Base-by-base conservation (phyloP, 2,888 invertebrate genomes). In the Platycheirus rosarum region DNA sequence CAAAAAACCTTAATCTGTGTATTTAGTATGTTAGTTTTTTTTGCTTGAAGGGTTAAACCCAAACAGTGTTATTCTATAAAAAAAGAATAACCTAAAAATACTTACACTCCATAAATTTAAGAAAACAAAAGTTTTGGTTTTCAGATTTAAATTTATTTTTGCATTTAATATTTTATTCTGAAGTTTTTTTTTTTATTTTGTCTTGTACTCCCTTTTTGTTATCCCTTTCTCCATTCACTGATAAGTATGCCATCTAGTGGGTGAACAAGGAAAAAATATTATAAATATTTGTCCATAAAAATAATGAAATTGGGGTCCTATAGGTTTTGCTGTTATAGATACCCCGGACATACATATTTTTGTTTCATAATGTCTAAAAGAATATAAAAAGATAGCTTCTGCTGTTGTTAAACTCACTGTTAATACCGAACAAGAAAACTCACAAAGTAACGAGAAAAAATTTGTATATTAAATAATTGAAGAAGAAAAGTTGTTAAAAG, bases 21-120 rank as follows among this genome's bases (percentile, higher is more conserved):
- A 75, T 80, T 75, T 76, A 80, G 57, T 66, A 76, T 70, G 76
- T 70, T 70, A 70, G 40, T 53, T 14, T 40, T 42, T 23, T 14
- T 60, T 46, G 65, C 60, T 75, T 42, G 13, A 71, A 66, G 62
- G 70, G 63, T 55, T 70, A 51, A 75, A 66, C 55, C 65, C 51
- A 8, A 62, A 71, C 65, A 69, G 44, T 75, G 46, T 62, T 70
- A 16, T 18, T 57, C 57, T 26, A 8, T 23, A 57, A 57, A n/a
- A 55, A 16, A 42, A 16, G 18, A 18, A 57, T 13, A 57, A 7
- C 14, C 23, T 37, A 37, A 71, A 74, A 75, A 66, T 76, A 66
- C 53, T 76, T 82, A 77, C 82, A 82, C 82, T 82, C 77, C 82
- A 82, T 77, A 77, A 35, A 48, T 82, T 66, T 76, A 70, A 62